Conservation (phyloP, 2,113 vertebrate species). For the Chaenogobius annularis region DNA sequence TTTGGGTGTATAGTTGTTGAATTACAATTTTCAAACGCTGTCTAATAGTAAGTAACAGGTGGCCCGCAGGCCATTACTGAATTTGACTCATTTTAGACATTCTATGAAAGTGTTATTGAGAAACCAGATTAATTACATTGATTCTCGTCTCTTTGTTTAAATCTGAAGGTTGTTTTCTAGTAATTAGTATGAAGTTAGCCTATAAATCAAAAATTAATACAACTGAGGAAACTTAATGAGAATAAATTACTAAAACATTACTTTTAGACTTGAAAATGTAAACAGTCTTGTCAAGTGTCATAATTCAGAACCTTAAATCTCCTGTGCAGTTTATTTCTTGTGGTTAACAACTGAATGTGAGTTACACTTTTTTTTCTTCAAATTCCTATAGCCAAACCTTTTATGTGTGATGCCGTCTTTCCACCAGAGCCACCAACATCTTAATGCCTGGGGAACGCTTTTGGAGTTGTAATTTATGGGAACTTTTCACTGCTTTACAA, state of each 20-base stretch:
- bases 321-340: slow-evolving; percentile 10
- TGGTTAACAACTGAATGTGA: slow-evolving; percentile 14
- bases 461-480: slow-evolving; percentile 71
- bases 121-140: too few species aligned
- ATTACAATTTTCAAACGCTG: background rate
- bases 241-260: slow-evolving; percentile 25
- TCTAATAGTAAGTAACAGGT: background rate
- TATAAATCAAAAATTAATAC: background rate
- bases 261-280: slow-evolving; percentile 28
- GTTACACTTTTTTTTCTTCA: slow-evolving; percentile 22
- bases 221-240: slow-evolving; percentile 15
- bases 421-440: slow-evolving; percentile 43
- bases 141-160: too few species aligned
- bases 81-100: background rate
- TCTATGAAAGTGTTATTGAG: too few species aligned
- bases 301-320: slow-evolving; percentile 22
- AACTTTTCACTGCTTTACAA: slow-evolving; percentile 82
- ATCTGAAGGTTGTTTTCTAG: too few species aligned
- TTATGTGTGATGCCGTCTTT: slow-evolving; percentile 60
- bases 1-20: background rate
- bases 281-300: slow-evolving; percentile 35
- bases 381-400: slow-evolving; percentile 12
- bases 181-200: background rate
- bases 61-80: background rate
- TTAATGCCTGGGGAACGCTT: slow-evolving; percentile 58